Conservation (phyloP, 64 coral and sea anemone species). For the Astreopora myriophthalma region DNA sequence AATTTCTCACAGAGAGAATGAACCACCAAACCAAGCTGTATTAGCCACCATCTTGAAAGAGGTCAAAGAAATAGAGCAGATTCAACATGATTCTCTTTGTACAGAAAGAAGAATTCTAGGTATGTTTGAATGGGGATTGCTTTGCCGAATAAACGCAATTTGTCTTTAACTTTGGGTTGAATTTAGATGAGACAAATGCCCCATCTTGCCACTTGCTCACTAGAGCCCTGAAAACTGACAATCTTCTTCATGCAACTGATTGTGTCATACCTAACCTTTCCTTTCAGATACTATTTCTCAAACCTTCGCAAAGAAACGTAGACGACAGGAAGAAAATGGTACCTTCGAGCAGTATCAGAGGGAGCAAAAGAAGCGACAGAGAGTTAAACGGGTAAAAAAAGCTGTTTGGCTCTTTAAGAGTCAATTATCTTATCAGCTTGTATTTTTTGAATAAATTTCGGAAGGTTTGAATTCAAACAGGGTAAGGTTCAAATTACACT, state of each 20-base stretch:
- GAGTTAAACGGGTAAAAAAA: slow-evolving; percentile 2
- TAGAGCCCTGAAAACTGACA: not conserved
- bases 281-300: not conserved
- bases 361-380: not conserved
- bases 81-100: not conserved
- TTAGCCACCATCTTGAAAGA: not conserved
- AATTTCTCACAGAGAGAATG: not conserved
- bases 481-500: no score
- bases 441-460: not conserved
- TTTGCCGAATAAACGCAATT: not conserved
- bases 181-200: not conserved
- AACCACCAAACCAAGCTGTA: not conserved
- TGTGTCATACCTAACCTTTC: not conserved
- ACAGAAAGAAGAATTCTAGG: not conserved
- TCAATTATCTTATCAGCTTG: not conserved
- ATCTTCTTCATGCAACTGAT: not conserved
- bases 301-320: not conserved
- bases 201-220: not conserved
- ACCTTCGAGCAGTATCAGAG: slow-evolving; percentile 8
- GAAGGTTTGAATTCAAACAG: not conserved
- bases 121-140: not conserved
- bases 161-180: not conserved
- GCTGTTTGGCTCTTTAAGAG: not conserved
- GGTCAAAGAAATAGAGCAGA: not conserved
- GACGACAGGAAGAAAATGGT: not conserved